Conservation (phyloP, 2,888 invertebrate species). For the Hydrotaea diabolus region DNA sequence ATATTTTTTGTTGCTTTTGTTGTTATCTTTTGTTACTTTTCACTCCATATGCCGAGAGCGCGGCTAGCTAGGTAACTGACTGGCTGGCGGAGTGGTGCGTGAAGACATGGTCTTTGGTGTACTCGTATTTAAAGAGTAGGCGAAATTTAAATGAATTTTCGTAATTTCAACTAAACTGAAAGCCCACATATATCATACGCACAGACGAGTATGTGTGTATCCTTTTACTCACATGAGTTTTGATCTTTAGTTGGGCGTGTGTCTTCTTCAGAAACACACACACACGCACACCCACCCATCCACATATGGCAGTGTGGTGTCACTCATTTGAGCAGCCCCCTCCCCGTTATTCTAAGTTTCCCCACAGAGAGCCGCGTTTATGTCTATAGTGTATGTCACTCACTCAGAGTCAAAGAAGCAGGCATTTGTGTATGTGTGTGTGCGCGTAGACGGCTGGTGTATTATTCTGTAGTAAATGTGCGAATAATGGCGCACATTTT, state of each 20-base stretch:
- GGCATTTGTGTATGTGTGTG: too few relatives aligned
- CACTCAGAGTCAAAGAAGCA: too few relatives aligned
- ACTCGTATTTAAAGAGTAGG: slow-evolving; percentile 49
- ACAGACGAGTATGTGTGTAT: background rate
- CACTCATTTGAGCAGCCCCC: background rate
- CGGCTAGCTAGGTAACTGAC: background rate
- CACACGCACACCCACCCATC: too few relatives aligned
- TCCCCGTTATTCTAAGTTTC: background rate
- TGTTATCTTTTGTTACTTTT: slow-evolving; percentile 17
- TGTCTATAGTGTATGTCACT: too few relatives aligned
- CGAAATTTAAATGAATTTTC: slow-evolving; percentile 42
- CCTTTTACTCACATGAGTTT: background rate
- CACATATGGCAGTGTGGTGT: background rate
- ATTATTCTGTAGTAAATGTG: slow-evolving; percentile 51
- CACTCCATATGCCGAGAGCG: too few relatives aligned
- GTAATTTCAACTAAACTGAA: slow-evolving; percentile 27
- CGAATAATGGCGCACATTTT: slow-evolving; percentile 63
- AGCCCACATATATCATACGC: slow-evolving; percentile 4
- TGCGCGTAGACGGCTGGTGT: background rate
- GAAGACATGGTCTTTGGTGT: slow-evolving; percentile 32
- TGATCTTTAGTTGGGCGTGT: background rate
- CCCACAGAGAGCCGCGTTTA: background rate
- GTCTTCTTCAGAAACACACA: background rate
- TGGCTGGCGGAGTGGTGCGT: background rate
- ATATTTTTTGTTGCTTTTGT: slow-evolving; percentile 11